Base-by-base conservation (phyloP, 2,888 invertebrate species). In the Epistrophe grossulariae region DNA sequence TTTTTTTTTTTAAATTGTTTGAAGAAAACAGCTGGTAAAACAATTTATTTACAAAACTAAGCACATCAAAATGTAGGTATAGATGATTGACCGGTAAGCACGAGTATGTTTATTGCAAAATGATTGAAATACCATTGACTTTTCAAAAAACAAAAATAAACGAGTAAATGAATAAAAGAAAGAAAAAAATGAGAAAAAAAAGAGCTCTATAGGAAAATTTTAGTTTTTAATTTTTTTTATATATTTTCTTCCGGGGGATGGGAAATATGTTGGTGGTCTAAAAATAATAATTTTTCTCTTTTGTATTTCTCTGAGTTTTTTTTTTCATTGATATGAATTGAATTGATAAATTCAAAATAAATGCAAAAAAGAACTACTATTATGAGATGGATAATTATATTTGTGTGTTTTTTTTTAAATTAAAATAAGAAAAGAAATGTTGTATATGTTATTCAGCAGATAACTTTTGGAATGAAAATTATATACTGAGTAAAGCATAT, bases 161-260 rank as follows among this genome's bases (percentile, higher is more conserved):
- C 35, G 35, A 35, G 11, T 57, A n/a, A 57, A 31, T 57, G 59
- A 72, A 52, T 17, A 62, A 52, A 17, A 15, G 60, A 74, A 68
- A 24, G 3, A 24, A 24, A 24, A 60, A 73, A 52, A 43, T 35
- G 35, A 62, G 52, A 31, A 60, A 62, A 74, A 68, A 43, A 59
- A 68, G 45, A 77, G 59, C 59, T 72, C 66, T 82, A 43, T 82
- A 43, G 52, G 68, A 71, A 82, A 83, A 73, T 79, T 73, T 19
- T 40, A 38, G 60, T 60, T 60, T 17, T 19, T 13, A 15, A 28
- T n/a, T 57, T 57, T 28, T 57, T 57, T 35, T 45, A 11, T 11
- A 38, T 19, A 19, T 62, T 62, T 40, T 40, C 60, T 62, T 40
- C 60, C 38, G 38, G 60, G 40, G 60, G 60, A 40, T 40, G 15